Conservation (phyloP, 2,888 invertebrate genomes). For the Eudasyphora cyanicolor region DNA sequence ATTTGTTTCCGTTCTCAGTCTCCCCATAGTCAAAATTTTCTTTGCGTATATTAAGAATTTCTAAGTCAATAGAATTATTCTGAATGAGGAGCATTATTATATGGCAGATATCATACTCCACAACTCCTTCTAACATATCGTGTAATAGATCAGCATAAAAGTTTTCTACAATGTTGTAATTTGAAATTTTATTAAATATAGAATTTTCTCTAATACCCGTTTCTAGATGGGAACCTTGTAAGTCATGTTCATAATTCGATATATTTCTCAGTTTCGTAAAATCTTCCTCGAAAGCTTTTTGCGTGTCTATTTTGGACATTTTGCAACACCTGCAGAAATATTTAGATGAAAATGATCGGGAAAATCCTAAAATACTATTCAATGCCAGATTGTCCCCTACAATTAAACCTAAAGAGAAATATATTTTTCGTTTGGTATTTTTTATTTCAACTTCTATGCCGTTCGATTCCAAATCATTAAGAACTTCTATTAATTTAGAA, state of each 20-base stretch:
- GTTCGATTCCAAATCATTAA: slow-evolving; percentile 22
- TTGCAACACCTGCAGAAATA: slow-evolving; percentile 19
- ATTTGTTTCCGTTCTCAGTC: slow-evolving; percentile 34
- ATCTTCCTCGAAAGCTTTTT: neutral
- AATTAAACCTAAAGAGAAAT: slow-evolving; percentile 17
- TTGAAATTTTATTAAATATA: too few relatives aligned
- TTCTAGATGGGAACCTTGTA: too few relatives aligned
- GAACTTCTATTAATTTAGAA: slow-evolving; percentile 25
- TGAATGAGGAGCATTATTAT: slow-evolving; percentile 18
- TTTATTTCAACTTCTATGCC: neutral
- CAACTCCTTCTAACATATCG: slow-evolving; percentile 32
- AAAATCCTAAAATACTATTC: too few relatives aligned
- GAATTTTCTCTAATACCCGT: too few relatives aligned
- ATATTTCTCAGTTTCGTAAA: neutral
- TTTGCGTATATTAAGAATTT: slow-evolving; percentile 35
- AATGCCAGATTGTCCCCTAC: neutral
- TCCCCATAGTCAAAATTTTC: slow-evolving; percentile 28
- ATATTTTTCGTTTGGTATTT: neutral
- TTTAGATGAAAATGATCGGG: slow-evolving; percentile 13
- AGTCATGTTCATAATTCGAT: slow-evolving; percentile 6
- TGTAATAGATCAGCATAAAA: slow-evolving; percentile 36
- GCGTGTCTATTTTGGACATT: too few relatives aligned
- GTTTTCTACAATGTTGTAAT: too few relatives aligned
- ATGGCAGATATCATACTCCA: slow-evolving; percentile 22
- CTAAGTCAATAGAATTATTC: slow-evolving; percentile 27